Evolutionary conservation across 2,797 vertebrate species (phyloP), one percentile per base, ranked within the genome.

Genomic region (Steatocranus sp.): DNA sequence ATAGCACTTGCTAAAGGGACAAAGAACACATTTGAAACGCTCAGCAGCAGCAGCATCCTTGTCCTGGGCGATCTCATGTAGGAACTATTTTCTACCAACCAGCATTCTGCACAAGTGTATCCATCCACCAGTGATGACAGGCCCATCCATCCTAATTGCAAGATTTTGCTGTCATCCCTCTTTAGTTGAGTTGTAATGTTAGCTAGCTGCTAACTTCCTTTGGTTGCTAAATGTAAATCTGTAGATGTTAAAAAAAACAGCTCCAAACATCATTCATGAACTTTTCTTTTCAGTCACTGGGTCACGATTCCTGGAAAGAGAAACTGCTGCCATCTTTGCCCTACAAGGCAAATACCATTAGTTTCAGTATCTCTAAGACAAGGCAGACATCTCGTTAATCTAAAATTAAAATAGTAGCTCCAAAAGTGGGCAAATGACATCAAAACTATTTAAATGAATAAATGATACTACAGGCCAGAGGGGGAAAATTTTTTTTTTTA

Each of bases 401-500:
- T 63, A 20, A 36, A 63, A 36, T 63, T 8, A 63, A 20, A 36
- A 63, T 36, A 36, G 18, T 63, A 70, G 6, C 38, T 5, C 36
- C 20, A 27, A 17, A 17, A 25, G 8, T 68, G 38, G 8, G 20
- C 1, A 6, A 25, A 43, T 25, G 5, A 68, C 14, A 43, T 25
- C 20, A 43, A 0, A 43, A 68, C 15, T 11, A 17, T 46, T 43
- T 11, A 70, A 17, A 46, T 70, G 23, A 18, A 70, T 70, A 70
- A 70, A 46, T 30, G 6, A 46, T 70, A 18, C 23, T 46, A 18
- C 23, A 46, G 41, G 23, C 23, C 41, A 27, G 0, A 70, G 41
- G 18, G 56, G 2, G 0, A 1, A 46, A 70, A 10, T 0, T 66
- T 41, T 41, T 41, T 20, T 27, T 43, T 70, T 7, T 0, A 3